Evolutionary conservation across 2,113 vertebrate species (phyloP), one percentile per base, ranked within the genome.

Genomic region (Garra rufa): DNA sequence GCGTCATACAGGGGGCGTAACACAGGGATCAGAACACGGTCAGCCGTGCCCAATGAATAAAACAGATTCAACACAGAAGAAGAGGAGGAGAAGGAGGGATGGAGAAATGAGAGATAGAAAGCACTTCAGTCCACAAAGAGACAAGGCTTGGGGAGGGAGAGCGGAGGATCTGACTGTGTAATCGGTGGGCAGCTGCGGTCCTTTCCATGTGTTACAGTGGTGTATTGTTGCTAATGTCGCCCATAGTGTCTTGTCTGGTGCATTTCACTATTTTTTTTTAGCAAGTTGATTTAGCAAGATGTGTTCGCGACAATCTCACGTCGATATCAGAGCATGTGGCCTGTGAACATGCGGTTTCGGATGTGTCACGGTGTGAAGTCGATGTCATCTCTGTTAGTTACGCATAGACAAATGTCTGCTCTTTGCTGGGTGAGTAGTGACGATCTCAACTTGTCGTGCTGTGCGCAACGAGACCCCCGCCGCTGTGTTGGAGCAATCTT

Each of bases 1-100:
- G 97, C 95, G 97, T 98, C 96, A 98, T 96, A 97, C 93, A 91
- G 94, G 92, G 93, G 96, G 96, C 95, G 95, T 95, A 95, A 97
- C 93, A 96, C 92, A 96, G 96, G 96, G 94, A 93, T 94, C 93
- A 96, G 96, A 95, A 95, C 92, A 86, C 57, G 69, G 46, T 70
- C 34, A 78, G 77, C 70, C 87, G 81, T 75, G 82, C 77, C 69
- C 87, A 77, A 69, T 34, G 76, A 79, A 46, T 81, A 77, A 88
- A 83, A 88, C 76, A 88, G 94, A 94, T 90, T 93, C 91, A 91
- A 91, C 88, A 91, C 83, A 94, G 82, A 88, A 87, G 67, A 79
- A 86, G 86, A 89, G 87, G 87, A 91, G 83, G 67, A 81, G 87
- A 85, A 89, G 87, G 87, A 85, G 89, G 43, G 89, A 88, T 88